Conservation (phyloP, 1,140 invertebrate species). For the Apis cerana region DNA sequence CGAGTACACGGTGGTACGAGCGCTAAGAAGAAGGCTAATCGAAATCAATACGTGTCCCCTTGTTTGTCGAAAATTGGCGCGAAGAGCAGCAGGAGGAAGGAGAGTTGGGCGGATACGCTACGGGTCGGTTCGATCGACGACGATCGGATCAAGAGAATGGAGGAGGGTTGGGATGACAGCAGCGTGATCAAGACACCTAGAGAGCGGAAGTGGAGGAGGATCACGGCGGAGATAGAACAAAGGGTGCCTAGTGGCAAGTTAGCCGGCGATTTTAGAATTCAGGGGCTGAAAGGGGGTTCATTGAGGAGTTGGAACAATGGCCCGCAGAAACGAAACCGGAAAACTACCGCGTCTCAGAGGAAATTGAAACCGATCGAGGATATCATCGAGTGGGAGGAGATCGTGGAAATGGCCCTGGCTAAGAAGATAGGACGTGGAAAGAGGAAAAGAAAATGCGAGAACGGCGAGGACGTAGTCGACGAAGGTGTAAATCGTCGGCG, state of each 20-base stretch:
- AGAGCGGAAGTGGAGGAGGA: conserved; percentile 75
- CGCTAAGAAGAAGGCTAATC: neutral
- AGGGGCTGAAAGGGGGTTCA: neutral
- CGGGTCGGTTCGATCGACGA: conserved; percentile 67
- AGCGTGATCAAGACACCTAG: conserved; percentile 69
- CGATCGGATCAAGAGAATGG: conserved; percentile 69
- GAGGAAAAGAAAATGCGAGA: conserved; percentile 1
- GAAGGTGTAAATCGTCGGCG: neutral
- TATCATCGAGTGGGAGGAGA: conserved; percentile 80
- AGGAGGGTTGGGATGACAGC: conserved; percentile 77
- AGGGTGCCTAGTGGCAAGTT: conserved; percentile 36
- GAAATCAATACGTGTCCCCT: neutral
- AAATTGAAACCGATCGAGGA: conserved; percentile 66
- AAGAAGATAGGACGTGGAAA: conserved; percentile 72
- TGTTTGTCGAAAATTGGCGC: neutral
- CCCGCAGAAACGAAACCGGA: conserved; percentile 43
- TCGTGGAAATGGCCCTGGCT: conserved; percentile 82
- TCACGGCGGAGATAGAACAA: conserved; percentile 71
- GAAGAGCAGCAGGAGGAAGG: conserved; percentile 60
- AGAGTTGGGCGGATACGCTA: conserved; percentile 78
- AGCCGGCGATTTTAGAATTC: neutral
- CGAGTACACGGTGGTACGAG: neutral
- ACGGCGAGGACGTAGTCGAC: neutral
- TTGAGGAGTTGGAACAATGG: conserved; percentile 13
- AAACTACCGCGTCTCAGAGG: conserved; percentile 44